A percentile compares a stretch with the other conserved stretches of the same genome.
These are phyloP conservation scores for Drosophila emarginata DNA, from an alignment of 2,888 invertebrate genomes.

Conservation along the genomic window DNA sequence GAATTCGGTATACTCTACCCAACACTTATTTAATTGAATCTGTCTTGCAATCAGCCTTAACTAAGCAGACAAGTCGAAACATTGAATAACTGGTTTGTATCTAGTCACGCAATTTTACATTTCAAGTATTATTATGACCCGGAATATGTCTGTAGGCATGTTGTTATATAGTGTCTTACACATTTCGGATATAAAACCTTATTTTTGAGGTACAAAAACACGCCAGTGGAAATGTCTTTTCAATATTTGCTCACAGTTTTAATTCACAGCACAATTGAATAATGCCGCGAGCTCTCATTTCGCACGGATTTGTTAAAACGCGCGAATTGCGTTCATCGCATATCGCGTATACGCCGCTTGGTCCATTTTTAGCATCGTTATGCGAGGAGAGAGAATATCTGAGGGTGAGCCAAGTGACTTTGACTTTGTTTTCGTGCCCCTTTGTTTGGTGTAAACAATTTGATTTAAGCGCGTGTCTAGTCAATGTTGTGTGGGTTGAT, in stretches of 20 bases:
- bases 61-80: too few relatives aligned
- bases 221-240: conserved; percentile 48
- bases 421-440: conserved; percentile 62
- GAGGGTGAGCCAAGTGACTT: conserved; percentile 21
- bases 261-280: conserved; percentile 17
- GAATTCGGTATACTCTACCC: not conserved
- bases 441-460: conserved; percentile 60
- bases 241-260: conserved; percentile 50
- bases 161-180: too few relatives aligned
- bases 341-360: conserved; percentile 63
- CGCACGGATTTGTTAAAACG: conserved; percentile 65
- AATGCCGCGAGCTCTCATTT: conserved; percentile 40
- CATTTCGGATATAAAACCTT: too few relatives aligned
- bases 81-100: too few relatives aligned
- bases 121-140: too few relatives aligned
- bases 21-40: not conserved
- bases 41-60: too few relatives aligned
- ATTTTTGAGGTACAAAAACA: not conserved
- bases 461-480: conserved; percentile 59
- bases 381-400: conserved; percentile 33
- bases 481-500: conserved; percentile 11
- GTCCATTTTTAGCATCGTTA: conserved; percentile 61
- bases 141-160: too few relatives aligned
- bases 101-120: too few relatives aligned
- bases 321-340: conserved; percentile 37